Percentiles rank a stretch among this genome's conserved stretches.
Evolutionary conservation across 2,113 vertebrate genomes (phyloP).

Genomic region (Pteruthius melanotis): DNA sequence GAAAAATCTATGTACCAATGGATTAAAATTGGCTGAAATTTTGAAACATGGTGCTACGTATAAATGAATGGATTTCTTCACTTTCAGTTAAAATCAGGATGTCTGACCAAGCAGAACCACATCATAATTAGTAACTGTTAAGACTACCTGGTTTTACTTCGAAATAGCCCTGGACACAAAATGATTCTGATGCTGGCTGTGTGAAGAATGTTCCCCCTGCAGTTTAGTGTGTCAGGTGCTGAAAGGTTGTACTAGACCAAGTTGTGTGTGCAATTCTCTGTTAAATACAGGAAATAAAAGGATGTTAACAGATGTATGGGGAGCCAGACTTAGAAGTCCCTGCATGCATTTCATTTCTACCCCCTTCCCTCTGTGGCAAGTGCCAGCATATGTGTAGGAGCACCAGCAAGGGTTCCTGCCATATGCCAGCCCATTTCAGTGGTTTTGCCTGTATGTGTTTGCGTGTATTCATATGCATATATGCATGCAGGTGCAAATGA

Average conservation of each 20-base stretch:
- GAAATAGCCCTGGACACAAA: not conserved
- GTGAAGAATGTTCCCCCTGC: not conserved
- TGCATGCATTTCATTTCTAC: not conserved
- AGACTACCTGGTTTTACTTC: not conserved
- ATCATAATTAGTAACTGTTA: not conserved
- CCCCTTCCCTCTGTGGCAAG: not conserved
- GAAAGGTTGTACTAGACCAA: not conserved
- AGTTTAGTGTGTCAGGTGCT: not conserved
- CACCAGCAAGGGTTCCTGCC: not conserved
- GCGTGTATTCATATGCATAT: constrained; percentile 35
- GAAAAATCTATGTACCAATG: not conserved
- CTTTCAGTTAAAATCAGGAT: not conserved
- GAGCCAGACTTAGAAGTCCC: not conserved
- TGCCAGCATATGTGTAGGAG: not conserved
- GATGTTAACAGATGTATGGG: not conserved
- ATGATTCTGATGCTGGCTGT: not conserved
- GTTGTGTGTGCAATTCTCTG: not conserved
- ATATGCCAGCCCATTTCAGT: constrained; percentile 3
- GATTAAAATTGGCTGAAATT: not conserved
- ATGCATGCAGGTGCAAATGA: constrained; percentile 24
- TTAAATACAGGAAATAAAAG: not conserved
- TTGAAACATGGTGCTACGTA: not conserved
- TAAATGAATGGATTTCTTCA: not conserved
- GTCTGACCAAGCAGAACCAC: not conserved
- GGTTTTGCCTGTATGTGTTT: not conserved